phyloP scores from a whole-genome alignment of 64 coral and sea anemone genomes.

The Actinia tenebrosa region DNA sequence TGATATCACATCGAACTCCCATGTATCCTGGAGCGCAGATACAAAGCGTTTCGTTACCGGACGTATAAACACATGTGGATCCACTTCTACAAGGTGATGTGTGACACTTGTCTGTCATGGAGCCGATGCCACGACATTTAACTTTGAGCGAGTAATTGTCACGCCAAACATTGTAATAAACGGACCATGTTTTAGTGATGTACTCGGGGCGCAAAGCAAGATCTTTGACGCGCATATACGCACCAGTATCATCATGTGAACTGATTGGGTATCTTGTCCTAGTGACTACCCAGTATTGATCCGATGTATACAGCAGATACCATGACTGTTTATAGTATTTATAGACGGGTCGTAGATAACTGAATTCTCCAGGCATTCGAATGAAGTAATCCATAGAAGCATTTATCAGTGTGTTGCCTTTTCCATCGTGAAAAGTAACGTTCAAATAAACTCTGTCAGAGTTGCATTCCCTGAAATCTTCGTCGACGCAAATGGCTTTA shows the following conservation, averaged over 20 bases:
- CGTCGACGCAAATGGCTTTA: conserved; percentile 74
- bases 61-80: conserved; percentile 42
- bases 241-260: not conserved
- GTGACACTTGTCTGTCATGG: not conserved
- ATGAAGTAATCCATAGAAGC: conserved; percentile 47
- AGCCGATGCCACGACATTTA: conserved; percentile 52
- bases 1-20: conserved; percentile 24
- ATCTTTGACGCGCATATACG: conserved; percentile 35
- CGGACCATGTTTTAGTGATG: conserved; percentile 69
- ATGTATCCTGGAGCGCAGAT: conserved; percentile 33
- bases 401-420: conserved; percentile 17
- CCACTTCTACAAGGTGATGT: conserved; percentile 24
- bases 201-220: conserved; percentile 69
- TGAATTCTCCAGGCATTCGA: conserved; percentile 25
- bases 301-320: conserved; percentile 50
- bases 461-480: conserved; percentile 72
- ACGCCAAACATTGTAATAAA: conserved; percentile 30
- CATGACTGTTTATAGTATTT: conserved; percentile 29
- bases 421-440: conserved; percentile 7
- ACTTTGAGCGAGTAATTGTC: conserved; percentile 12
- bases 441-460: conserved; percentile 75
- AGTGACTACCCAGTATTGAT: conserved; percentile 55
- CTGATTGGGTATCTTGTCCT: not conserved
- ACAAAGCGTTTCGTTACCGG: conserved; percentile 75
- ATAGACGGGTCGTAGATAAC: conserved; percentile 61